Percentiles rank a stretch among this genome's conserved stretches.
phyloP scores from a whole-genome alignment of 2,113 vertebrate species.

The Phasianus colchicus region DNA sequence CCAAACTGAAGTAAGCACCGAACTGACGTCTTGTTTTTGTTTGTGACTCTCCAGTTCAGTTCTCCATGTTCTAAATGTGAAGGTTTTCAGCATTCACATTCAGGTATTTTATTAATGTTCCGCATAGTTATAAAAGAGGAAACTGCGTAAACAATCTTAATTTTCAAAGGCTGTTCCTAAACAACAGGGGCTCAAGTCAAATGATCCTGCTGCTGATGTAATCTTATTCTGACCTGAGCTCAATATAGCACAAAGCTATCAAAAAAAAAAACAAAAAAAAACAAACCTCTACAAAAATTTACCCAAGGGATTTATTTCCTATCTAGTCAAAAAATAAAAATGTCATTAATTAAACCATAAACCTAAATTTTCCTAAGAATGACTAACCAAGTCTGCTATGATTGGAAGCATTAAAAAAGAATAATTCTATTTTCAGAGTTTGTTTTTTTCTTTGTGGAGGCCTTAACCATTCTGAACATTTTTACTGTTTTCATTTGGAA shows the following conservation, averaged over 20 bases:
- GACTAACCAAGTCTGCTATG: not conserved
- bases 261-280: not conserved
- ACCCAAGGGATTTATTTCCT: not conserved
- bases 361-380: not conserved
- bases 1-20: not conserved
- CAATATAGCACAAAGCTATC: not conserved
- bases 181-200: not conserved
- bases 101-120: not conserved
- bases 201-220: not conserved
- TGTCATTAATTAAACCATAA: not conserved
- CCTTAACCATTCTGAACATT: not conserved
- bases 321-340: not conserved
- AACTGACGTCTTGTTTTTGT: not conserved
- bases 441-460: not conserved
- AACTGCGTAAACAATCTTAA: not conserved
- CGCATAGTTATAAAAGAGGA: not conserved
- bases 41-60: not conserved
- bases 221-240: not conserved
- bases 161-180: not conserved
- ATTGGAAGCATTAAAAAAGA: not conserved
- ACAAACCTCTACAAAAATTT: not conserved
- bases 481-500: not conserved
- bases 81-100: not conserved
- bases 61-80: not conserved
- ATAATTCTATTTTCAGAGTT: not conserved